Conservation (phyloP, 2,113 vertebrate species). For the Macrotis lagotis region DNA sequence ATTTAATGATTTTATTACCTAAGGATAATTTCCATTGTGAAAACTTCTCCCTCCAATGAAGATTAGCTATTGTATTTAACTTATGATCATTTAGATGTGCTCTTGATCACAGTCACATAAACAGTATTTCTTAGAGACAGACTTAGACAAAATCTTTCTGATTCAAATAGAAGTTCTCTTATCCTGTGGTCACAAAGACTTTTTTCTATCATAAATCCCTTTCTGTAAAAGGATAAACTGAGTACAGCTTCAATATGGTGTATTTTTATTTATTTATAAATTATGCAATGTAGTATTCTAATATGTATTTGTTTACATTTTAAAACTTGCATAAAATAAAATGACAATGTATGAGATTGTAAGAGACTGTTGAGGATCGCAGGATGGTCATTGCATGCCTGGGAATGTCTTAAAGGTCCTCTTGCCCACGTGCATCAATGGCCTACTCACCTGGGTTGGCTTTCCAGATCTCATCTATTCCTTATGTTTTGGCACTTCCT, state of each 20-base stretch:
- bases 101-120: not conserved
- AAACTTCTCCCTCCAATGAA: not conserved
- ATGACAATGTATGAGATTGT: not conserved
- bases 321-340: not conserved
- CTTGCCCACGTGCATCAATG: too few species aligned
- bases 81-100: not conserved
- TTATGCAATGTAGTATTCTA: not conserved
- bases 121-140: not conserved
- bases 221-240: not conserved
- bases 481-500: too few species aligned
- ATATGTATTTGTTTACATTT: not conserved
- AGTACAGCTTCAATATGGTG: not conserved
- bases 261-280: not conserved
- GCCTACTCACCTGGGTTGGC: too few species aligned
- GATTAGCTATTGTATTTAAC: not conserved
- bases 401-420: too few species aligned
- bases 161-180: not conserved
- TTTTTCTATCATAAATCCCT: not conserved
- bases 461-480: too few species aligned
- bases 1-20: not conserved
- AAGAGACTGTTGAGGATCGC: too few species aligned
- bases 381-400: too few species aligned
- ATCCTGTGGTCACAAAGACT: not conserved
- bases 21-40: not conserved
- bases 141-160: not conserved